Conservation (phyloP, 2,797 vertebrate species). For the Clarias platycephalus region DNA sequence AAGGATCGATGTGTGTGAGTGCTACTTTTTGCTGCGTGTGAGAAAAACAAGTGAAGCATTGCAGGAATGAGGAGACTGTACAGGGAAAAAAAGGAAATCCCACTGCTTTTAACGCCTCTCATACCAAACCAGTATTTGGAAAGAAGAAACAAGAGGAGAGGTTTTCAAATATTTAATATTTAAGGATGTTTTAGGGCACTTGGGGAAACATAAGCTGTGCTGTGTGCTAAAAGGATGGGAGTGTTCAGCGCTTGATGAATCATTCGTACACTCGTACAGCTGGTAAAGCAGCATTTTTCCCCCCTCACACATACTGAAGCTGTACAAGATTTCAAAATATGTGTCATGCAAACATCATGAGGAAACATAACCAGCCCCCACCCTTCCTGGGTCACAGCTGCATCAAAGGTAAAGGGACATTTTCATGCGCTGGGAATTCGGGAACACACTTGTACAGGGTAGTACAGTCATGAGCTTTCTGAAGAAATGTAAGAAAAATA, state of each 20-base stretch:
- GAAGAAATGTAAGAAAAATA: not conserved
- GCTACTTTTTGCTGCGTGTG: constrained; percentile 39
- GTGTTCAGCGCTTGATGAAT: not conserved
- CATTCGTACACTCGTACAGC: not conserved
- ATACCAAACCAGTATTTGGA: not conserved
- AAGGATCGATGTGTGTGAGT: constrained; percentile 29
- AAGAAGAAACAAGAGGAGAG: not conserved
- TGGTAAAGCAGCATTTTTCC: not conserved
- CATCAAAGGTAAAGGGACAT: not conserved
- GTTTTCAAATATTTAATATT: not conserved
- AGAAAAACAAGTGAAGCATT: constrained; percentile 42
- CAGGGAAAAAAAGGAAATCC: not conserved
- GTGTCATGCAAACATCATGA: not conserved
- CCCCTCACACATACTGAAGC: not conserved
- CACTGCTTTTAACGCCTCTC: constrained; percentile 1
- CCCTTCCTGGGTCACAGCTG: not conserved
- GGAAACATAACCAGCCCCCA: not conserved
- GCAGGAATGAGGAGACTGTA: constrained; percentile 1
- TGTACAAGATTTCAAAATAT: not conserved
- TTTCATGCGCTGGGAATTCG: not conserved
- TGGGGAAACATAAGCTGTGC: constrained; percentile 1
- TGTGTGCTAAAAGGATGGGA: not conserved
- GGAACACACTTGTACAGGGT: not conserved
- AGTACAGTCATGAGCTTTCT: not conserved
- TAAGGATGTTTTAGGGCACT: not conserved